Evolutionary conservation across 1,140 invertebrate species (phyloP).

Genomic region (Paraescarpia echinospica): DNA sequence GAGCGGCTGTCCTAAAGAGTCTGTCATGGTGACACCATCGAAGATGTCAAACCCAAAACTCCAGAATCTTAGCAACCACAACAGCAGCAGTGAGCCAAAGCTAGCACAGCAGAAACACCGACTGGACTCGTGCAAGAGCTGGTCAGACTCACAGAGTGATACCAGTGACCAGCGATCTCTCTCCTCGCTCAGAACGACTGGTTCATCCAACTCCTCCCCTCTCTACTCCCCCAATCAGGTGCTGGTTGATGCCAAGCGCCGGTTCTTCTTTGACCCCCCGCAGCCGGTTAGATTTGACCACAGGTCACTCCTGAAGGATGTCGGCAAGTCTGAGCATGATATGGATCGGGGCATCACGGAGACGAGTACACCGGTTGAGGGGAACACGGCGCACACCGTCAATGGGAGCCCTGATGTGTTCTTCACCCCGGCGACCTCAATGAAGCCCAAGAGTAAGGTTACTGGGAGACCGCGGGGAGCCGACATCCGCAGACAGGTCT

Average conservation of each 20-base stretch:
- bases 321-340: not conserved
- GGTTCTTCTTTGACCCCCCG: conserved; percentile 28
- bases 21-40: not conserved
- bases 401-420: conserved; percentile 18
- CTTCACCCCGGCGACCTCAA: conserved; percentile 18
- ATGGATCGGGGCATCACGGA: not conserved
- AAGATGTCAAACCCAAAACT: not conserved
- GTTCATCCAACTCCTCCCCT: not conserved
- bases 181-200: not conserved
- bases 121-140: not conserved
- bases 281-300: conserved; percentile 29
- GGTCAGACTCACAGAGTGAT: not conserved
- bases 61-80: not conserved
- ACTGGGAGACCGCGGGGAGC: not conserved
- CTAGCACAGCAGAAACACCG: not conserved
- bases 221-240: conserved; percentile 20
- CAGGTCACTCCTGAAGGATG: conserved; percentile 16
- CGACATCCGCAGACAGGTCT: not conserved
- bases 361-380: conserved; percentile 10
- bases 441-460: not conserved
- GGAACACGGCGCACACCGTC: not conserved
- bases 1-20: not conserved
- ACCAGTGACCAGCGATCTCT: not conserved
- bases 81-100: not conserved
- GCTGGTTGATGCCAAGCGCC: conserved; percentile 26